Evolutionary conservation across 1,140 invertebrate genomes (phyloP).

Genomic region (Spodoptera litura): DNA sequence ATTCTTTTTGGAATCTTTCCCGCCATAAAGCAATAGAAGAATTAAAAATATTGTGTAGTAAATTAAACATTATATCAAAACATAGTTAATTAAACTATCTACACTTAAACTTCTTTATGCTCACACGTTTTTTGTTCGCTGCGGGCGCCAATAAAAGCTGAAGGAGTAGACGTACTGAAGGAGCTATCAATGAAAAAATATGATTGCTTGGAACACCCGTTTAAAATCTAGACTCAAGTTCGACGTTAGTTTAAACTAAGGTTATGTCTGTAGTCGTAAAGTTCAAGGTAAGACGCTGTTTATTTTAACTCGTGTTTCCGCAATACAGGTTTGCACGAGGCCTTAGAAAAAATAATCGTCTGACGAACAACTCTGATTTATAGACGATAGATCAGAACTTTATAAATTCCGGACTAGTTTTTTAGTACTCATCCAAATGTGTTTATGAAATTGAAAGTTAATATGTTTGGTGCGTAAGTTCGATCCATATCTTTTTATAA

Average conservation of each 20-base stretch:
- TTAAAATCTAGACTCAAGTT: conserved; percentile 21
- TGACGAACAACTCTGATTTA: conserved; percentile 11
- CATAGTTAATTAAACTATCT: no score
- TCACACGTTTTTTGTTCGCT: no score
- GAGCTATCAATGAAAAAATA: not conserved
- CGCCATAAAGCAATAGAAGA: no score
- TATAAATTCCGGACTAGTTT: conserved; percentile 21
- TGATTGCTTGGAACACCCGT: not conserved
- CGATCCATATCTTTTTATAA: no score
- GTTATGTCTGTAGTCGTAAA: conserved; percentile 5
- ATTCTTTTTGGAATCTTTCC: no score
- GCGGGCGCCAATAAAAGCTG: not conserved
- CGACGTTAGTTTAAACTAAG: conserved; percentile 7
- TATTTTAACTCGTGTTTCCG: conserved; percentile 31
- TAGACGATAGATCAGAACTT: conserved; percentile 1
- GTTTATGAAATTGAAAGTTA: conserved; percentile 26
- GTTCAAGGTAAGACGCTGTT: conserved; percentile 38
- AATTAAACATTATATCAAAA: no score
- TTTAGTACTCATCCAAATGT: conserved; percentile 8
- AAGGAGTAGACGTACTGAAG: not conserved
- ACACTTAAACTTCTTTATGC: no score
- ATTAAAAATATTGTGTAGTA: no score
- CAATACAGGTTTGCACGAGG: conserved; percentile 32
- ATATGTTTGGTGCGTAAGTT: not conserved
- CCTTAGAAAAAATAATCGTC: conserved; percentile 24